Conservation (phyloP, 1,140 invertebrate genomes). For the Panonychus citri region DNA sequence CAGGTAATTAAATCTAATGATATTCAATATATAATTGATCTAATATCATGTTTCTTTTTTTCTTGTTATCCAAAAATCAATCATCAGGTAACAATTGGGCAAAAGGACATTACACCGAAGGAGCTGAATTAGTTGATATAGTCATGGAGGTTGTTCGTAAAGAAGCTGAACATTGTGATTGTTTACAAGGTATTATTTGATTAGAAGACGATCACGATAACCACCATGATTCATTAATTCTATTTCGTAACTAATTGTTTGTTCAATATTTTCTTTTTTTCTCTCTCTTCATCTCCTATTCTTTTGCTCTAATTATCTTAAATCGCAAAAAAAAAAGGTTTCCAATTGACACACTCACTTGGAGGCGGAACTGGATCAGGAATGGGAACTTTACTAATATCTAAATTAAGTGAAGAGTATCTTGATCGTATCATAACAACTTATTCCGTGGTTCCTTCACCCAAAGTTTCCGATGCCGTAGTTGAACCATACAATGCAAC, state of each 20-base stretch:
- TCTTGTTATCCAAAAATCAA: no score
- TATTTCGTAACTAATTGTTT: no score
- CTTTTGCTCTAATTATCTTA: no score
- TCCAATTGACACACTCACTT: conserved; percentile 19
- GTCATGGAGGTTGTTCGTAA: conserved; percentile 23
- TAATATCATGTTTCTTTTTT: conserved; percentile 19
- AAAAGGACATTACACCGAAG: conserved; percentile 69
- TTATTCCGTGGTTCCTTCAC: conserved; percentile 23
- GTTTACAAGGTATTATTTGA: conserved; percentile 12
- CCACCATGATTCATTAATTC: no score
- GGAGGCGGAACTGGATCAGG: conserved; percentile 9
- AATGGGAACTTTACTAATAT: conserved; percentile 41
- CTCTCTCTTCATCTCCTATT: not conserved
- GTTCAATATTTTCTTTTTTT: not conserved
- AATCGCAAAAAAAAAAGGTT: no score
- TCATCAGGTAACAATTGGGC: conserved; percentile 51
- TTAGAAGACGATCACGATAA: no score
- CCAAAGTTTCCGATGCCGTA: conserved; percentile 28
- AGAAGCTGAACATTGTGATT: conserved; percentile 18
- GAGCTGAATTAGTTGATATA: conserved; percentile 22
- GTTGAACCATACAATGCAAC: conserved; percentile 29
- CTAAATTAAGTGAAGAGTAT: conserved; percentile 25
- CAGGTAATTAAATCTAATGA: no score
- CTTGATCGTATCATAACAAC: conserved; percentile 25
- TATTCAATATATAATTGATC: no score